Evolutionary conservation across 92 coral and sea anemone genomes (phyloP).

Genomic region (Phenganax marumi): DNA sequence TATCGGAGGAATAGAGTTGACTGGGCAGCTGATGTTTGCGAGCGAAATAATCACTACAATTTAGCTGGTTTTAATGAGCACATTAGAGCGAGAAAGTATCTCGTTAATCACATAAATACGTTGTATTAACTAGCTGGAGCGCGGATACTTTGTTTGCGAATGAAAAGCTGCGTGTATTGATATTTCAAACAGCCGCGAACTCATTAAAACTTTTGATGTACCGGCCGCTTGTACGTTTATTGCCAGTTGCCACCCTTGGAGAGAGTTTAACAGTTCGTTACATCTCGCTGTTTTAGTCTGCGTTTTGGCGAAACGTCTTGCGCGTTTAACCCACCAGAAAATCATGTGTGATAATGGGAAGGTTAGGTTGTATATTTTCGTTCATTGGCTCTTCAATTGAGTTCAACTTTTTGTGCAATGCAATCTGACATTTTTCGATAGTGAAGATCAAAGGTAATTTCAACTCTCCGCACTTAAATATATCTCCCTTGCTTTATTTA

Average conservation of each 20-base stretch:
- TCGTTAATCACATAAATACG: conserved; percentile 14
- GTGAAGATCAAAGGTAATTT: conserved; percentile 16
- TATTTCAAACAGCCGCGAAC: conserved; percentile 20
- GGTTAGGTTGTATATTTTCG: neutral
- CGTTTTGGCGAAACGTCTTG: neutral
- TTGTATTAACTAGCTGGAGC: neutral
- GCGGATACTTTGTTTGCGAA: conserved; percentile 31
- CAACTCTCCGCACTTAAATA: neutral
- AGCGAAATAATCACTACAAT: neutral
- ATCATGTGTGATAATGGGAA: neutral
- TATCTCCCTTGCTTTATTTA: neutral
- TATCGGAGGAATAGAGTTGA: neutral
- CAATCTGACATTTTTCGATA: conserved; percentile 14
- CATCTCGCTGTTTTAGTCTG: neutral
- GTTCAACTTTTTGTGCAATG: neutral
- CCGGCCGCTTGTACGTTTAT: neutral
- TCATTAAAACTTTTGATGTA: conserved; percentile 12
- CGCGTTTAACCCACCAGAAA: neutral
- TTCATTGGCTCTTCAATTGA: neutral
- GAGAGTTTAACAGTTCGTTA: neutral
- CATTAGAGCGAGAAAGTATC: neutral
- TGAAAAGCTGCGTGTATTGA: conserved; percentile 11
- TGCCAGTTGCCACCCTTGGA: neutral
- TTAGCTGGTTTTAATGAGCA: conserved; percentile 8
- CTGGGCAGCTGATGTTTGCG: neutral